A percentile compares a stretch with the other conserved stretches of the same genome.
Conservation (phyloP, 2,113 vertebrate species). For the Bombycilla garrulus region DNA sequence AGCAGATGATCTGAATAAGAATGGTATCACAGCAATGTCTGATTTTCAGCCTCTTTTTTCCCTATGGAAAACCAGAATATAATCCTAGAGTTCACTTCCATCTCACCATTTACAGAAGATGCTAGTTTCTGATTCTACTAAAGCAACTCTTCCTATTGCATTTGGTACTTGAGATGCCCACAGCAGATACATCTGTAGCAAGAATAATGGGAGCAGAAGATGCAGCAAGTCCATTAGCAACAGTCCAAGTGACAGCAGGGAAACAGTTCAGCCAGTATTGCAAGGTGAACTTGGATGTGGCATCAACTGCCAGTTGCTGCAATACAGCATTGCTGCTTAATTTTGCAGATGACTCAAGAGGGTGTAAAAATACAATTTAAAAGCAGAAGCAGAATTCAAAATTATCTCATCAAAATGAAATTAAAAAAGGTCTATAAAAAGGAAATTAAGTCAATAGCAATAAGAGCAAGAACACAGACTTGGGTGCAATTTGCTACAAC, state of each 20-base stretch:
- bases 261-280: not conserved
- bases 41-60: not conserved
- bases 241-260: not conserved
- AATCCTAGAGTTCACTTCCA: not conserved
- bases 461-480: not conserved
- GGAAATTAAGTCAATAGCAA: not conserved
- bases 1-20: not conserved
- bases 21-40: not conserved
- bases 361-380: not conserved
- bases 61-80: not conserved
- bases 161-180: not conserved
- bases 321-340: not conserved
- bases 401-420: not conserved
- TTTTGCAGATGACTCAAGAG: not conserved
- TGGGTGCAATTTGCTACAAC: not conserved
- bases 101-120: not conserved
- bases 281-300: not conserved
- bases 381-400: not conserved
- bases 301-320: not conserved
- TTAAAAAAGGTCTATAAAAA: not conserved
- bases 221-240: not conserved
- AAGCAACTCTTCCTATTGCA: not conserved
- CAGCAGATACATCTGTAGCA: not conserved
- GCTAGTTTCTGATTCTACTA: not conserved
- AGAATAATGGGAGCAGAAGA: not conserved